These are phyloP conservation scores for Sceloporus tristichus DNA, from an alignment of 2,113 vertebrate genomes.

Conservation along the genomic window DNA sequence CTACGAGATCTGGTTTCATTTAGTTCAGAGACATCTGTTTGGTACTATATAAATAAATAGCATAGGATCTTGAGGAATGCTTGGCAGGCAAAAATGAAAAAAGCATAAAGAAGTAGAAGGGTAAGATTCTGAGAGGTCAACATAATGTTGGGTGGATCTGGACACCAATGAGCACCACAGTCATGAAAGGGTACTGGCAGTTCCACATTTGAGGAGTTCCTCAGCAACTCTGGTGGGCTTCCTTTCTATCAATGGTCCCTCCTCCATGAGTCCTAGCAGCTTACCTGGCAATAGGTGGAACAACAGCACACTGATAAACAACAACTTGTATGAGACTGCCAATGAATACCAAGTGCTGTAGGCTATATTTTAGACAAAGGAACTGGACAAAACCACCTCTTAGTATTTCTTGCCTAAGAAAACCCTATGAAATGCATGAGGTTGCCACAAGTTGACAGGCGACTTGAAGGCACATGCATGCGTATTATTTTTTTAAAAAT, in stretches of 20 bases:
- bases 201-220: neutral
- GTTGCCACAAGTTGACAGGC: too few species aligned
- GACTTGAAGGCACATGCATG: too few species aligned
- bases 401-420: too few species aligned
- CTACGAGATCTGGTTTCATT: slow-evolving; percentile 26
- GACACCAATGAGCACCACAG: neutral
- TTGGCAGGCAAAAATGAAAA: neutral
- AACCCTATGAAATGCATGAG: too few species aligned
- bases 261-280: neutral
- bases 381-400: too few species aligned
- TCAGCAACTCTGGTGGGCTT: neutral
- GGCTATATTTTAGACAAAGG: too few species aligned
- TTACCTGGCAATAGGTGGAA: neutral
- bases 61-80: slow-evolving; percentile 19
- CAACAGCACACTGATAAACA: too few species aligned
- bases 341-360: too few species aligned
- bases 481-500: too few species aligned
- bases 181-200: neutral
- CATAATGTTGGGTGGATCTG: neutral
- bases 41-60: slow-evolving; percentile 25
- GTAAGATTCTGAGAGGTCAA: neutral
- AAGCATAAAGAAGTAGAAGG: too few species aligned
- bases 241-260: neutral
- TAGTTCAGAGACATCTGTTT: slow-evolving; percentile 2
- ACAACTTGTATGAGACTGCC: too few species aligned